phyloP scores from a whole-genome alignment of 2,888 invertebrate genomes.

The Polydesmus complanatus region DNA sequence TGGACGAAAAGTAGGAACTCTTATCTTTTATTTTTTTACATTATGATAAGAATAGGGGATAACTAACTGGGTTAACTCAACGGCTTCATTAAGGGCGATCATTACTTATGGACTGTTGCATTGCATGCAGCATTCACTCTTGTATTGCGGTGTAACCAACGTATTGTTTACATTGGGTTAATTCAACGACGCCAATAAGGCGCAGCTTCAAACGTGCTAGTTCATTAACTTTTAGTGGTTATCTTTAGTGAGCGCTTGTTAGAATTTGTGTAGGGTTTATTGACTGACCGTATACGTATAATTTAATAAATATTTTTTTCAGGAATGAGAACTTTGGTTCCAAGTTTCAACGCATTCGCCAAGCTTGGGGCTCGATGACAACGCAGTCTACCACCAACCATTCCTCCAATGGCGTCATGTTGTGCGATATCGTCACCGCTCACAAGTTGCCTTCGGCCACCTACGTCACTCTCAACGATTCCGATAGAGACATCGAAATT shows the following conservation, averaged over 20 bases:
- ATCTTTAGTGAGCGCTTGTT: not conserved
- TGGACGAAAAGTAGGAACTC: slow-evolving; percentile 15
- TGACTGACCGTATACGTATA: not conserved
- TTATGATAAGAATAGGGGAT: too few relatives aligned
- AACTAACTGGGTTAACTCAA: too few relatives aligned
- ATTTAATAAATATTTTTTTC: not conserved
- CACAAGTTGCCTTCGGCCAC: slow-evolving; percentile 23
- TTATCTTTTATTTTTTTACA: too few relatives aligned
- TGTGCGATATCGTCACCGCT: slow-evolving; percentile 22
- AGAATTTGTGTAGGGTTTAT: not conserved
- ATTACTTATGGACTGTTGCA: too few relatives aligned
- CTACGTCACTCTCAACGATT: slow-evolving; percentile 22
- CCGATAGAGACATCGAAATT: slow-evolving; percentile 21
- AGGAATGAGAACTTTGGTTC: slow-evolving; percentile 38
- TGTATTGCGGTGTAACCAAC: too few relatives aligned
- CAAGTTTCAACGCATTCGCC: slow-evolving; percentile 65
- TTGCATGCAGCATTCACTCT: too few relatives aligned
- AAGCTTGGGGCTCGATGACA: slow-evolving; percentile 49
- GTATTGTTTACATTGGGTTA: too few relatives aligned
- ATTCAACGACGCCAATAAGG: too few relatives aligned
- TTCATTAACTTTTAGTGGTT: too few relatives aligned
- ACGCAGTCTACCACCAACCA: slow-evolving; percentile 18
- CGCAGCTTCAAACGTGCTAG: too few relatives aligned
- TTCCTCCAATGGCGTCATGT: slow-evolving; percentile 14
- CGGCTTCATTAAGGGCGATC: too few relatives aligned